Base-by-base conservation (phyloP, 2,797 vertebrate species). In the Xenopus petersii region DNA sequence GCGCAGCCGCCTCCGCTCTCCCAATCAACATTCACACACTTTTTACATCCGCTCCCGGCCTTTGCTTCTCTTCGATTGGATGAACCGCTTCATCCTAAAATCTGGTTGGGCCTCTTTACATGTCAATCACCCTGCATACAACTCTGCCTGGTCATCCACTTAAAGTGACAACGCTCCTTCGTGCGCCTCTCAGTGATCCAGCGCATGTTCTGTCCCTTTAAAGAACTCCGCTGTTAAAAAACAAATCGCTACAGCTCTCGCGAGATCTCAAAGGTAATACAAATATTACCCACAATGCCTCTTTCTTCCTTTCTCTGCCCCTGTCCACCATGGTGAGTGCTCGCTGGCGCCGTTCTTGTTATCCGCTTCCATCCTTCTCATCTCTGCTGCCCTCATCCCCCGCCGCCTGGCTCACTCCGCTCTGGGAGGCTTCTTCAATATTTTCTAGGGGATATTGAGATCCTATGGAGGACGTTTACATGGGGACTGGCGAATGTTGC, bases 301-400 rank as follows among this genome's bases (percentile, higher is more conserved):
- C 0, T 12, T 1, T 9, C 87, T 69, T 79, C 84, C 93, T 95
- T 85, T 94, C 85, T 88, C 75, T 67, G 0, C 21, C 1, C 63
- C 83, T 59, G 75, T 69, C 86, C 93, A 89, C 94, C 89, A 98
- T 99, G 97, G 96, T 98, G 92, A 91, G 96, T 87, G 2, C 7
- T 56, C 3, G 0, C 0, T 3, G 54, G 0, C 0, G 12, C 0
- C 0, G 0, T 0, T 0, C 0, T 0, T 0, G 0, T 0, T 0
- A 90, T 91, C 89, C 69, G 49, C 0, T 0, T 42, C 68, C 85
- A 89, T 89, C 85, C 17, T 10, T 21, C 21, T 21, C 26, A 0
- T 0, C 0, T 13, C 0, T 15, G 8, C 9, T 2, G 4, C 17
- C 10, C 46, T 10, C 4, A 2, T 30, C 5, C 17, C 16, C 8